Percentiles rank a stretch among this genome's conserved stretches.
Conservation (phyloP, 2,888 invertebrate species). For the Meiosimyza decipiens region DNA sequence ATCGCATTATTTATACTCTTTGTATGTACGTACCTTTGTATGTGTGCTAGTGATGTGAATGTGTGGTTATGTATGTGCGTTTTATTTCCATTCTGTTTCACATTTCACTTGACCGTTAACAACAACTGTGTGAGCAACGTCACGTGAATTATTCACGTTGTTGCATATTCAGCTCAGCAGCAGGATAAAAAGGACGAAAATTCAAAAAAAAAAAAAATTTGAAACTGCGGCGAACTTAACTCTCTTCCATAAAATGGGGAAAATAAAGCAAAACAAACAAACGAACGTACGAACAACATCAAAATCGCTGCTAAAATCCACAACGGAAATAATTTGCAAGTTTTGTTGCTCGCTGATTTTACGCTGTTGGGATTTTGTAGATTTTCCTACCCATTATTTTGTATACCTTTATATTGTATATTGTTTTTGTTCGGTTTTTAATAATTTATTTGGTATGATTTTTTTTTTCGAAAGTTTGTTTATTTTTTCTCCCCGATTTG, state of each 20-base stretch:
- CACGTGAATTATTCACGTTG: slow-evolving; percentile 17
- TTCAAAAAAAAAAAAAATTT: not conserved
- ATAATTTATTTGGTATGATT: not conserved
- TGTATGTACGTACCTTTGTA: not conserved
- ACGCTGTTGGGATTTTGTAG: not conserved
- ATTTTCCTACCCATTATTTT: not conserved
- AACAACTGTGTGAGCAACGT: not conserved
- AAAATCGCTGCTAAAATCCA: not conserved
- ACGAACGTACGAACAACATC: too few relatives aligned
- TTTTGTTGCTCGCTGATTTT: not conserved
- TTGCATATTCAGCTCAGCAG: slow-evolving; percentile 2
- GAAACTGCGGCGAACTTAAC: slow-evolving; percentile 4
- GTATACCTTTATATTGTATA: not conserved
- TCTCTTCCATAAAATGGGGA: not conserved
- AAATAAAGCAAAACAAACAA: not conserved
- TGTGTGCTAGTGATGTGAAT: too few relatives aligned
- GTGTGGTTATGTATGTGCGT: not conserved
- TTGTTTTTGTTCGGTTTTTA: slow-evolving; percentile 1
- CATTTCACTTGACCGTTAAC: slow-evolving; percentile 1
- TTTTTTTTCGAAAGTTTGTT: not conserved
- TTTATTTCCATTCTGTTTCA: slow-evolving; percentile 21
- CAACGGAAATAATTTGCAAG: slow-evolving; percentile 23
- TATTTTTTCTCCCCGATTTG: not conserved
- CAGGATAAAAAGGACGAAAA: not conserved
- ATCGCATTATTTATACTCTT: slow-evolving; percentile 6